Base-by-base conservation (phyloP, 2,797 vertebrate genomes). In the Takifugu rubripes region DNA sequence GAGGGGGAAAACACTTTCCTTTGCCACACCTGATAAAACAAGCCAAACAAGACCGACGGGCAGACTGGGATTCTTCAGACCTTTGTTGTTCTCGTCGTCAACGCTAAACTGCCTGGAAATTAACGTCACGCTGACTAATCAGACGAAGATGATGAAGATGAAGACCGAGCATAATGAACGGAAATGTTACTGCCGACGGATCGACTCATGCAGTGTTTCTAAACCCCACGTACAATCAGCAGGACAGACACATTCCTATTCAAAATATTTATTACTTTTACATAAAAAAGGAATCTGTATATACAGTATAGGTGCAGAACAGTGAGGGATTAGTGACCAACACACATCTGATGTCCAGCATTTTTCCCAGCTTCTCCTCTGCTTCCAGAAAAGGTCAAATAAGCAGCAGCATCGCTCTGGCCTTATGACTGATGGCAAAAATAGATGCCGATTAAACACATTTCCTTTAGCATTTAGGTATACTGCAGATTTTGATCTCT, bases 321-420 rank as follows among this genome's bases (percentile, higher is more conserved):
- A 56, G 5, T 33, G 29, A 56, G 57, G 1, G 1, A 54, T 40
- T 25, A 42, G 11, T 27, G 42, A 46, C 40, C 40, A 49, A 49
- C 65, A 36, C 8, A 1, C 3, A 2, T n/a, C 5, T 48, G 42
- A 48, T 5, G 17, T 55, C 29, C 21, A 24, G 6, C 17, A 21
- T 24, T 55, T 44, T 55, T 59, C 49, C 49, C 27, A 12, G 27
- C 25, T 57, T 48, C 15, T 67, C 57, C 57, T 7, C 48, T 52
- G 45, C 25, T 45, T 50, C 60, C 14, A 40, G 36, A 40, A 40
- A 14, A 40, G 11, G 14, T 63, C 49, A 52, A 57, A 53, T 56
- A 40, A 77, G 78, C 78, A 75, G 75, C 81, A 80, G 75, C 82
- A 84, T 87, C 87, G 78, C 82, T 74, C 59, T 74, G 2, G 12